Evolutionary conservation across 2,797 vertebrate species (phyloP), one percentile per base, ranked within the genome.

Genomic region (Lerista edwardsae): DNA sequence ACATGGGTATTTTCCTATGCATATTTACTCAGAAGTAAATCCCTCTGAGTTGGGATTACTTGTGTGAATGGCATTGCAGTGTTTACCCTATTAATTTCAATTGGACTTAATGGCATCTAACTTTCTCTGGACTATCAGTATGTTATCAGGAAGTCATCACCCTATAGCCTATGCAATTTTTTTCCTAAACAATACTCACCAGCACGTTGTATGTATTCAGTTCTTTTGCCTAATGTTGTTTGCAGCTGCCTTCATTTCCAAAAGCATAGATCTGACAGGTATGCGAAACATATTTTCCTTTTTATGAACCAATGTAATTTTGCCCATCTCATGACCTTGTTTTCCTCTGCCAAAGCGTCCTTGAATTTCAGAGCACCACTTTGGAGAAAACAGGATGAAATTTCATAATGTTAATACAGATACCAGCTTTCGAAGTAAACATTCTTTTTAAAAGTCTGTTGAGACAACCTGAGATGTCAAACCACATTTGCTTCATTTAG

Each of bases 361-460:
- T 87, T 80, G 77, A 2, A 79, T 87, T 84, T 86, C 29, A 80
- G 59, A 25, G 23, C 7, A 36, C 2, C 57, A 1, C 57, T 85
- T 12, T 1, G n/a, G 59, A 41, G 17, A 75, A 89, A 90, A 79
- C 6, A 64, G 19, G 76, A 82, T 27, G 71, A 85, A 88, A 79
- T 79, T 87, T 25, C n/a, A 69, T 79, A 85, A 80, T 67, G 0
- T 44, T 57, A 74, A 17, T 27, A 10, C 47, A 65, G 27, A 55
- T 27, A 76, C 0, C 4, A 79, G 17, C 47, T 51, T 61, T 1
- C 44, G 1, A 23, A 3, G 0, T 0, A 83, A 77, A 39, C 7
- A 71, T n/a, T 17, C 27, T 75, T 75, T 79, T 75, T 51, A 79
- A 82, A 61, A 17, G 19, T n/a, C 62, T 68, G 15, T 27, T 8